A percentile compares a stretch with the other conserved stretches of the same genome.
Conservation (phyloP, 2,888 invertebrate species). For the Camponotus fellah region DNA sequence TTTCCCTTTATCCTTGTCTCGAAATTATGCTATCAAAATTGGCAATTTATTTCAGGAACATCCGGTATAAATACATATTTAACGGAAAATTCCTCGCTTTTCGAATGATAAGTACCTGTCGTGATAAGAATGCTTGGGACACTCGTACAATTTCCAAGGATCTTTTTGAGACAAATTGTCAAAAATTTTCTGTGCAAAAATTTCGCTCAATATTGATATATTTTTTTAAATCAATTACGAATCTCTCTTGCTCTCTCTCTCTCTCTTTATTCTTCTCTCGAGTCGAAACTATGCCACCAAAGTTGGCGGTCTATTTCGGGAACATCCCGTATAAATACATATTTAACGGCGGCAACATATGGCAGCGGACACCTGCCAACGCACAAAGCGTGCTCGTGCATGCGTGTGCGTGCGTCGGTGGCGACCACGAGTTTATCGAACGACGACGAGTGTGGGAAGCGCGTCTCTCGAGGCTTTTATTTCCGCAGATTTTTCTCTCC, state of each 20-base stretch:
- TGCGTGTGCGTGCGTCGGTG: not conserved
- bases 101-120: too few species aligned
- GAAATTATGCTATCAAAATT: too few species aligned
- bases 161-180: not conserved
- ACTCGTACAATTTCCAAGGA: not conserved
- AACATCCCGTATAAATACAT: not conserved
- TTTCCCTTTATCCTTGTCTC: too few species aligned
- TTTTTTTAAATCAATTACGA: not conserved
- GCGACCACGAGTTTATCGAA: constrained; percentile 32
- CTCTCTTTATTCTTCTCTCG: not conserved
- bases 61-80: too few species aligned
- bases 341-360: constrained; percentile 61
- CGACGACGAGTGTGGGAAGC: constrained; percentile 44
- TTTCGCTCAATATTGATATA: not conserved
- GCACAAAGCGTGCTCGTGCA: not conserved
- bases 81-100: too few species aligned
- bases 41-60: too few species aligned
- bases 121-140: too few species aligned
- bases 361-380: constrained; percentile 69
- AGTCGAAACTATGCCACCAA: not conserved
- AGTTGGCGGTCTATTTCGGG: constrained; percentile 1
- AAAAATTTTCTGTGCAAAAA: not conserved
- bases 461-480: constrained; percentile 22
- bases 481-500: constrained; percentile 43
- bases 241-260: not conserved